phyloP scores from a whole-genome alignment of 23 tunicate genomes.

The Clavelina lepadiformis region DNA sequence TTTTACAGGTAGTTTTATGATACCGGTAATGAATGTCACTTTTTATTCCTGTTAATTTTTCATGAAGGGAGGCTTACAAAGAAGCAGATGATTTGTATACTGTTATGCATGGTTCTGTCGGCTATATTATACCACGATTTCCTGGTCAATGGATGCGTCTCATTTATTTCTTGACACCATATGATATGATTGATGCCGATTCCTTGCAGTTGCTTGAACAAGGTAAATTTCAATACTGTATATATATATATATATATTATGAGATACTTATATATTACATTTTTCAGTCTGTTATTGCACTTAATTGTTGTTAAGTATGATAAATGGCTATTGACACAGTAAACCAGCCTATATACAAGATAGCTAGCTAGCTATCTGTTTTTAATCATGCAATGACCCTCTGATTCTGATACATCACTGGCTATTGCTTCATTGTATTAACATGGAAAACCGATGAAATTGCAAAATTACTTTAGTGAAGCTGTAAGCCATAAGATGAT shows the following conservation, averaged over 20 bases:
- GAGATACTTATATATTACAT: neutral
- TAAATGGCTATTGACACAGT: too few relatives aligned
- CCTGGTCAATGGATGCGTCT: constrained; percentile 35
- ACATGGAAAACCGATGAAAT: too few relatives aligned
- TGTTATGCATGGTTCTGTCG: constrained; percentile 61
- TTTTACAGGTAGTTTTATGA: neutral
- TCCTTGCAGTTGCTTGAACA: constrained; percentile 9
- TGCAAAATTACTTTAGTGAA: too few relatives aligned
- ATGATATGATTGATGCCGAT: constrained; percentile 50
- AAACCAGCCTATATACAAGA: too few relatives aligned
- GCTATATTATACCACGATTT: constrained; percentile 51
- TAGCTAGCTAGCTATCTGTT: too few relatives aligned
- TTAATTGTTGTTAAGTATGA: too few relatives aligned
- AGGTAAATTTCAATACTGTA: neutral
- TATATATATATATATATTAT: neutral
- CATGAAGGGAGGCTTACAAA: constrained; percentile 57
- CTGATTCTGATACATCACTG: too few relatives aligned
- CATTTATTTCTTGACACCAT: constrained; percentile 65
- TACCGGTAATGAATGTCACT: neutral
- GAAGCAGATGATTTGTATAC: constrained; percentile 28
- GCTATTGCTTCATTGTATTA: too few relatives aligned
- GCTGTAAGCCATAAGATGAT: too few relatives aligned
- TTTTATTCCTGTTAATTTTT: neutral
- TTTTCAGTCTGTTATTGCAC: too few relatives aligned
- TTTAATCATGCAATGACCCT: too few relatives aligned